phyloP scores from a whole-genome alignment of 2,113 vertebrate species.

The Thalassoma bifasciatum region DNA sequence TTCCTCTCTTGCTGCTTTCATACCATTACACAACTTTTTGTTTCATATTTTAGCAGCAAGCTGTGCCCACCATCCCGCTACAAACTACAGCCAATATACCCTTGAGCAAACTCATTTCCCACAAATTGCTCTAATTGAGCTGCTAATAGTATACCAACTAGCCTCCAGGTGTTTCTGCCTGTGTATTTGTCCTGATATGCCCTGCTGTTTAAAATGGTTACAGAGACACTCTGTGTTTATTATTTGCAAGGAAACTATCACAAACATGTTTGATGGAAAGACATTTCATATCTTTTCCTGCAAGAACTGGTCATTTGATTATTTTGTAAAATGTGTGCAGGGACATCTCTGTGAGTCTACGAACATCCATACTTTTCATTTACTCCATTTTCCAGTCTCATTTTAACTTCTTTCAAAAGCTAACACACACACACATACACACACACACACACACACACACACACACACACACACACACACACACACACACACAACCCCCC shows the following conservation, averaged over 20 bases:
- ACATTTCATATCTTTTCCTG: too few relatives aligned
- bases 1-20: constrained; percentile 18
- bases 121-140: constrained; percentile 58
- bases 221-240: neutral
- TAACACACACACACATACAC: too few relatives aligned
- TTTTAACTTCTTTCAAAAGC: too few relatives aligned
- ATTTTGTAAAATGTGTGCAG: too few relatives aligned
- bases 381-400: too few relatives aligned
- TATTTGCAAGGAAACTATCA: neutral
- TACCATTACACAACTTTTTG: constrained; percentile 33
- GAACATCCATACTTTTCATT: too few relatives aligned
- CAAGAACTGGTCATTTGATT: too few relatives aligned
- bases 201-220: constrained; percentile 3
- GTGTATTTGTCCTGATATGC: constrained; percentile 15
- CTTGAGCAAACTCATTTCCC: constrained; percentile 57
- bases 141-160: constrained; percentile 56
- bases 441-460: too few relatives aligned
- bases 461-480: too few relatives aligned
- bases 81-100: constrained; percentile 52
- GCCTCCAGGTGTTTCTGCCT: constrained; percentile 46
- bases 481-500: too few relatives aligned
- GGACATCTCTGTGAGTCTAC: too few relatives aligned
- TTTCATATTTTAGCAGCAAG: constrained; percentile 61
- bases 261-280: neutral
- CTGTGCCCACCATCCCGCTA: constrained; percentile 36